Percentiles rank a stretch among this genome's conserved stretches.
Evolutionary conservation across 2,888 invertebrate species (phyloP).

Genomic region (Drosophila mimetica): DNA sequence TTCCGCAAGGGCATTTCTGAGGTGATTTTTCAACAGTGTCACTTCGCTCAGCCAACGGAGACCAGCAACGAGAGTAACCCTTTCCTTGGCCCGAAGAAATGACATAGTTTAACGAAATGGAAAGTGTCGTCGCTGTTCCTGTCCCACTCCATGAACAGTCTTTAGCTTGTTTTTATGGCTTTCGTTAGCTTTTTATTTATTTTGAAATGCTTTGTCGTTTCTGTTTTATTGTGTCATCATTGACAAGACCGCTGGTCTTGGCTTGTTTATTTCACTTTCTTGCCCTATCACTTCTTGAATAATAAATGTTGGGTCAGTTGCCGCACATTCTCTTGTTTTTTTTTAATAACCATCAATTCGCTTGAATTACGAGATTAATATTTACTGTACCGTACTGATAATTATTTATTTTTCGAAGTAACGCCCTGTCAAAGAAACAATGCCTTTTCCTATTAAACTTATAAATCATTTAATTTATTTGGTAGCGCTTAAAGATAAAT

Average conservation of each 20-base stretch:
- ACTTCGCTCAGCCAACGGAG: background rate
- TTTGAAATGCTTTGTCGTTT: conserved; percentile 32
- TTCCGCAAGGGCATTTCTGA: conserved; percentile 6
- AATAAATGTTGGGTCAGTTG: conserved; percentile 6
- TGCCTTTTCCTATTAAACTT: background rate
- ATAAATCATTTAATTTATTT: background rate
- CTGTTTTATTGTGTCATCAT: conserved; percentile 38
- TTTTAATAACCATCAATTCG: background rate
- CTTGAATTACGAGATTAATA: background rate
- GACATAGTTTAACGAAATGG: conserved; percentile 46
- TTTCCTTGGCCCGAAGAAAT: conserved; percentile 35
- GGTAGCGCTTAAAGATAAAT: no score
- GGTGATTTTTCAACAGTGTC: background rate
- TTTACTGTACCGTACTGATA: background rate
- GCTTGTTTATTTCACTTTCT: conserved; percentile 24
- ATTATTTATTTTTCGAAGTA: background rate
- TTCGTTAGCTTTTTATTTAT: conserved; percentile 37
- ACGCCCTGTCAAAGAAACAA: background rate
- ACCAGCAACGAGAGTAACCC: conserved; percentile 10
- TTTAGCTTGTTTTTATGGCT: conserved; percentile 24
- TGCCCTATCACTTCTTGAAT: background rate
- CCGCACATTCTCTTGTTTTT: background rate
- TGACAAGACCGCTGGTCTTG: conserved; percentile 7
- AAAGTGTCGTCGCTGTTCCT: conserved; percentile 47
- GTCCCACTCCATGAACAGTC: background rate